A percentile compares a stretch with the other conserved stretches of the same genome.
These are phyloP conservation scores for Gymnocephalus cernua DNA, from an alignment of 2,113 vertebrate species.

Conservation along the genomic window DNA sequence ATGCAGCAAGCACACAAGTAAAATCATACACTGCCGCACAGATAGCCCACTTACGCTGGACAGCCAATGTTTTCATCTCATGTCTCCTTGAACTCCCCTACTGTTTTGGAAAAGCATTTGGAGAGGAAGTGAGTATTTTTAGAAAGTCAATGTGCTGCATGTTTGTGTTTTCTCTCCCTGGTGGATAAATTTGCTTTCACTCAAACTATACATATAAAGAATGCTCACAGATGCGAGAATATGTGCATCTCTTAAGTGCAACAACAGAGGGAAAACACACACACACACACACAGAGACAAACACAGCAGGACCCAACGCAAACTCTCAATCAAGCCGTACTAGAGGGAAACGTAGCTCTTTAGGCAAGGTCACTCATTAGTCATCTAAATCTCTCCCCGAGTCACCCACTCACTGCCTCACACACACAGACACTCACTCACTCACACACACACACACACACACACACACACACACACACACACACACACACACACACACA, in stretches of 20 bases:
- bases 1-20: background rate
- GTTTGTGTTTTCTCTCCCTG: conserved; percentile 60
- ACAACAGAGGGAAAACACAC: conserved; percentile 25
- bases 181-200: conserved; percentile 60
- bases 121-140: conserved; percentile 68
- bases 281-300: conserved; percentile 21
- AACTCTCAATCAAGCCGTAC: conserved; percentile 63
- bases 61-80: conserved; percentile 71
- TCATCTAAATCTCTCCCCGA: conserved; percentile 70
- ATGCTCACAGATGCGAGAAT: conserved; percentile 57
- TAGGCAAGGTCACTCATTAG: conserved; percentile 80
- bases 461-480: background rate
- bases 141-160: conserved; percentile 55
- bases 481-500: background rate
- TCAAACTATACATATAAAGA: conserved; percentile 53
- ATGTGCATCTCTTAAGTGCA: conserved; percentile 46
- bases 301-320: conserved; percentile 44
- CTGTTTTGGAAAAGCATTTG: conserved; percentile 54
- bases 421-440: conserved; percentile 1
- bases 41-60: conserved; percentile 40
- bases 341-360: conserved; percentile 69
- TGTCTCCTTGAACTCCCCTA: conserved; percentile 55
- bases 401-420: conserved; percentile 36
- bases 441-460: conserved; percentile 11
- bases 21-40: conserved; percentile 34